These are phyloP conservation scores for Noctua fimbriata DNA, from an alignment of 2,888 invertebrate genomes.

Conservation along the genomic window DNA sequence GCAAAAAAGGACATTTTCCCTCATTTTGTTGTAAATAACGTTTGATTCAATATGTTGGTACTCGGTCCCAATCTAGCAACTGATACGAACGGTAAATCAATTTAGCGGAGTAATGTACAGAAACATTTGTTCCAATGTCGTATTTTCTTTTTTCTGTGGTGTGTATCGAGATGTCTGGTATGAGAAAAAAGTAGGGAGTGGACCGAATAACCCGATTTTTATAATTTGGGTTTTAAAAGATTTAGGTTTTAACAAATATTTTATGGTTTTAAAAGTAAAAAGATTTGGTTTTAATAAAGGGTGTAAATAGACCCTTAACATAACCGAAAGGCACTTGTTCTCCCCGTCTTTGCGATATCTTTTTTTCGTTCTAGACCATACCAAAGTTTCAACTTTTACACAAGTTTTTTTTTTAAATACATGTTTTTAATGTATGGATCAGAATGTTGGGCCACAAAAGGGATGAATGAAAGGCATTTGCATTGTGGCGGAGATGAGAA, in stretches of 20 bases:
- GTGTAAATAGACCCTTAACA: too few species aligned
- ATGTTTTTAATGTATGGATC: too few species aligned
- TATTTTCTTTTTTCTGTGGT: conserved; percentile 73
- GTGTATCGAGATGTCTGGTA: conserved; percentile 62
- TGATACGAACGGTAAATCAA: conserved; percentile 70
- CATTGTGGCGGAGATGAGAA: too few species aligned
- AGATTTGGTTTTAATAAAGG: too few species aligned
- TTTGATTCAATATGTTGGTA: conserved; percentile 64
- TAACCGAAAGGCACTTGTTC: too few species aligned
- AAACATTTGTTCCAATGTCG: conserved; percentile 77
- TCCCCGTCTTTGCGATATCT: too few species aligned
- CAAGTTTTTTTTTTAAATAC: too few species aligned
- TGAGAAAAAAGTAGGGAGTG: conserved; percentile 15
- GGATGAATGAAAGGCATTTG: too few species aligned
- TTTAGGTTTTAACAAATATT: neutral
- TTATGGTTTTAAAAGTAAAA: neutral
- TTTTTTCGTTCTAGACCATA: too few species aligned
- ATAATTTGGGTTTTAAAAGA: neutral
- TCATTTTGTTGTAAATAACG: conserved; percentile 60
- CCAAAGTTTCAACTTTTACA: too few species aligned
- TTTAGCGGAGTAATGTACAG: conserved; percentile 71
- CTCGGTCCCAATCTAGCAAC: conserved; percentile 62
- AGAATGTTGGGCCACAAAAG: too few species aligned
- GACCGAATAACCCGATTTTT: neutral
- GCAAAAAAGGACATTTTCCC: conserved; percentile 35